Evolutionary conservation across 2,113 vertebrate genomes (phyloP).

Genomic region (Amphiprion percula): DNA sequence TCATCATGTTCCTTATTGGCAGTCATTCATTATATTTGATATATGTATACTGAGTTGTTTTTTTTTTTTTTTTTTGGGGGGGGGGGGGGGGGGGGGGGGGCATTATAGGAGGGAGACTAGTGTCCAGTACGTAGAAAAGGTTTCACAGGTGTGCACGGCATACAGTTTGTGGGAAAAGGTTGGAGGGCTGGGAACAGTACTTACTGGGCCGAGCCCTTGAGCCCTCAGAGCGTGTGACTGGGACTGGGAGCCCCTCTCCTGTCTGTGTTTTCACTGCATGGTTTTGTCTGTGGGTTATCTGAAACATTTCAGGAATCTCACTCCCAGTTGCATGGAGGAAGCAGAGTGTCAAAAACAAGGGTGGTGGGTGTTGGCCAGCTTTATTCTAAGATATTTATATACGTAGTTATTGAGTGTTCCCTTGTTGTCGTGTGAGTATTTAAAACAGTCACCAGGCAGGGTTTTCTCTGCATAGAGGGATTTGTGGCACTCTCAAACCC

Average conservation of each 20-base stretch:
- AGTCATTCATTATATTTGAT: no score
- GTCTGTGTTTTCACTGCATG: slow-evolving; percentile 83
- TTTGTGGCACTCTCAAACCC: no score
- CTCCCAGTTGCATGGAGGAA: slow-evolving; percentile 59
- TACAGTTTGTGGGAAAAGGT: slow-evolving; percentile 60
- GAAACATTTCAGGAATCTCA: slow-evolving; percentile 83
- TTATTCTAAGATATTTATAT: background rate
- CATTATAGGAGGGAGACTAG: background rate
- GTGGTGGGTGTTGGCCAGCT: slow-evolving; percentile 2
- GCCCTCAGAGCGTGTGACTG: slow-evolving; percentile 72
- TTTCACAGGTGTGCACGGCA: slow-evolving; percentile 44
- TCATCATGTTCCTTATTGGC: no score
- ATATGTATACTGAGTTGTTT: no score
- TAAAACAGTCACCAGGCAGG: background rate
- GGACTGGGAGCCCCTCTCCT: slow-evolving; percentile 68
- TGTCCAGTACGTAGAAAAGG: background rate
- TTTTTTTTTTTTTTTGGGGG: no score
- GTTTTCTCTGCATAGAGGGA: no score
- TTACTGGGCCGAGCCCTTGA: slow-evolving; percentile 51
- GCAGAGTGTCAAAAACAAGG: slow-evolving; percentile 43
- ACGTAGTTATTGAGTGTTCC: background rate
- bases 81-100: no score
- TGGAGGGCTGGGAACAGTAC: slow-evolving; percentile 57
- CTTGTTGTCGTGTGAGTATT: no score
- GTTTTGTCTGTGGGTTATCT: slow-evolving; percentile 84